phyloP scores from a whole-genome alignment of 2,888 invertebrate genomes.

The Oscheius sp. region DNA sequence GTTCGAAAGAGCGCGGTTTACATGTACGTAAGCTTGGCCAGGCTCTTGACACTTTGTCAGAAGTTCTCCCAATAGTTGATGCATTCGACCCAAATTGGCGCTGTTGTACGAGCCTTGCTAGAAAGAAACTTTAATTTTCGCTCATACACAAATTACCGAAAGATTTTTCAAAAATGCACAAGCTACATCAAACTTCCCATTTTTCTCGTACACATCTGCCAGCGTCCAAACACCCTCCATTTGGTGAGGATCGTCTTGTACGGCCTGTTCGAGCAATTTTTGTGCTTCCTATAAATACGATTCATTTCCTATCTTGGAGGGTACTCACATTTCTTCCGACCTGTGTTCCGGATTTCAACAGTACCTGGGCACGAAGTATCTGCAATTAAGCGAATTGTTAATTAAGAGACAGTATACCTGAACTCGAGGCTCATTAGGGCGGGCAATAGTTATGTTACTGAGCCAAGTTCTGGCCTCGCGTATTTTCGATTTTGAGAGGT shows the following conservation, averaged over 20 bases:
- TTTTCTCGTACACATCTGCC: slow-evolving; percentile 15
- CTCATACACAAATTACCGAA: neutral
- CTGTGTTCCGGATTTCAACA: neutral
- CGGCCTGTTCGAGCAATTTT: slow-evolving; percentile 11
- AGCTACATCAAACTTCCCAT: slow-evolving; percentile 3
- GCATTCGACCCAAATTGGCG: neutral
- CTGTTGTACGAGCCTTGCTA: slow-evolving; percentile 3
- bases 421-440: slow-evolving; percentile 10
- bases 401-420: neutral
- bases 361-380: neutral
- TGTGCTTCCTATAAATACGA: slow-evolving; percentile 21
- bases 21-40: slow-evolving; percentile 14
- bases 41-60: neutral
- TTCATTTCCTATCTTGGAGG: neutral
- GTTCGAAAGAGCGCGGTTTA: slow-evolving; percentile 11
- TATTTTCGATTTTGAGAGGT: slow-evolving; percentile 1
- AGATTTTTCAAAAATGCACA: slow-evolving; percentile 11
- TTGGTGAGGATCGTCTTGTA: neutral
- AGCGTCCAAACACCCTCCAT: slow-evolving; percentile 10
- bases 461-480: slow-evolving; percentile 11
- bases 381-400: no score
- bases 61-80: slow-evolving; percentile 26
- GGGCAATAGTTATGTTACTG: neutral
- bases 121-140: neutral
- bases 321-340: neutral